A percentile compares a stretch with the other conserved stretches of the same genome.
These are phyloP conservation scores for Diplolepis rosae DNA, from an alignment of 2,888 invertebrate species.

Conservation along the genomic window DNA sequence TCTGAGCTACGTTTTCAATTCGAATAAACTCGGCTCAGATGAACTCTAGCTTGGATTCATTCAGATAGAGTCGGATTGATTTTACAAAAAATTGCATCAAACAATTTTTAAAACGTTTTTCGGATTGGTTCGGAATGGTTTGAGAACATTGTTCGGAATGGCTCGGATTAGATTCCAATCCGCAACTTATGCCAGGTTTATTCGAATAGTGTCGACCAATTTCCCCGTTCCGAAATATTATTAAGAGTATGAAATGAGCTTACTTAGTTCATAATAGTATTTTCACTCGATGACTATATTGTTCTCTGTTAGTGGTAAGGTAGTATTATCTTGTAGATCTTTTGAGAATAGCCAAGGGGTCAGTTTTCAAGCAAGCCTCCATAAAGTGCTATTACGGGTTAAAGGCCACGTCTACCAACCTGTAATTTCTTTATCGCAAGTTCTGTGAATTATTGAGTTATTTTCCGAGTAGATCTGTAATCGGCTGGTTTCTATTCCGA, in stretches of 20 bases:
- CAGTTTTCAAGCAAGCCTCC: constrained; percentile 16
- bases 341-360: constrained; percentile 29
- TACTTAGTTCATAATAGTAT: constrained; percentile 12
- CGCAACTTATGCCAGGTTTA: too few species aligned
- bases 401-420: constrained; percentile 31
- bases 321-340: constrained; percentile 19
- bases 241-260: constrained; percentile 12
- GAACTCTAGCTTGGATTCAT: too few species aligned
- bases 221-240: too few species aligned
- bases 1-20: too few species aligned
- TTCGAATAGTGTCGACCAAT: too few species aligned
- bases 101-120: too few species aligned
- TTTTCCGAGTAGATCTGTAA: constrained; percentile 31
- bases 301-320: neutral
- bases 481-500: constrained; percentile 31
- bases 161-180: too few species aligned
- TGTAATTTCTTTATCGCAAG: constrained; percentile 34
- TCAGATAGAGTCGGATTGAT: too few species aligned
- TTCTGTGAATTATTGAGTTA: constrained; percentile 29
- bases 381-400: constrained; percentile 28
- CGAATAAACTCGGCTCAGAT: too few species aligned
- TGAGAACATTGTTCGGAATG: too few species aligned
- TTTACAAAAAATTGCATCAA: too few species aligned
- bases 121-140: too few species aligned
- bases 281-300: constrained; percentile 19